A percentile compares a stretch with the other conserved stretches of the same genome.
Conservation (phyloP, 2,888 invertebrate species). For the Heliconius ismenius region DNA sequence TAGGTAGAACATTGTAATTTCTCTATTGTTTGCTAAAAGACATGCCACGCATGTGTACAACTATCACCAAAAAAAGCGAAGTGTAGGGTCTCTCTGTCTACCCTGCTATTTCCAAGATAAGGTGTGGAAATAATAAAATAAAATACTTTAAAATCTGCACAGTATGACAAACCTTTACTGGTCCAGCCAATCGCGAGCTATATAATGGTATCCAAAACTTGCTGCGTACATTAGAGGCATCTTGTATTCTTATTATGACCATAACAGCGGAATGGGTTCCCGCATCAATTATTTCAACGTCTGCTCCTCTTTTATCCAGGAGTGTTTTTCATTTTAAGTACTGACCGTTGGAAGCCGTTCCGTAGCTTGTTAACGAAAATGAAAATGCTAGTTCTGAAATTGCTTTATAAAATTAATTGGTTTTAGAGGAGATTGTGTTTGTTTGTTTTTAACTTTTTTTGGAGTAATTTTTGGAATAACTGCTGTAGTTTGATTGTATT, state of each 20-base stretch:
- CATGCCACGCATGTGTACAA: background rate
- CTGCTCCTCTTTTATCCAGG: constrained; percentile 30
- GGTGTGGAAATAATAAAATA: background rate
- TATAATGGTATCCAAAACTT: constrained; percentile 45
- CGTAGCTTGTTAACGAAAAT: constrained; percentile 30
- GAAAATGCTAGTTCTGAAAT: constrained; percentile 31
- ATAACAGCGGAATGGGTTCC: constrained; percentile 28
- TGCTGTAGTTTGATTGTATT: too few species aligned
- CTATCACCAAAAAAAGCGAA: background rate
- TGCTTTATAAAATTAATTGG: constrained; percentile 30
- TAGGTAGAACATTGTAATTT: too few species aligned
- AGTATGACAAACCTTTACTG: constrained; percentile 35
- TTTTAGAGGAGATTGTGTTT: background rate
- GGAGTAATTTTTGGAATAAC: too few species aligned
- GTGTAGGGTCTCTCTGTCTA: background rate
- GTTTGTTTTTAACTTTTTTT: background rate
- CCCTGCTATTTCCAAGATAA: background rate
- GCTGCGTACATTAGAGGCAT: constrained; percentile 46
- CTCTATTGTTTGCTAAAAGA: too few species aligned
- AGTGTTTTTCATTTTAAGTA: constrained; percentile 30
- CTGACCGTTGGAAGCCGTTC: constrained; percentile 29
- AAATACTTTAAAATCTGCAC: background rate
- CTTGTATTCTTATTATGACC: constrained; percentile 45
- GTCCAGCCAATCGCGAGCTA: constrained; percentile 43
- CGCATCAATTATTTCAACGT: constrained; percentile 41